Evolutionary conservation across 1,140 invertebrate genomes (phyloP).

Genomic region (Drosophila rufa): DNA sequence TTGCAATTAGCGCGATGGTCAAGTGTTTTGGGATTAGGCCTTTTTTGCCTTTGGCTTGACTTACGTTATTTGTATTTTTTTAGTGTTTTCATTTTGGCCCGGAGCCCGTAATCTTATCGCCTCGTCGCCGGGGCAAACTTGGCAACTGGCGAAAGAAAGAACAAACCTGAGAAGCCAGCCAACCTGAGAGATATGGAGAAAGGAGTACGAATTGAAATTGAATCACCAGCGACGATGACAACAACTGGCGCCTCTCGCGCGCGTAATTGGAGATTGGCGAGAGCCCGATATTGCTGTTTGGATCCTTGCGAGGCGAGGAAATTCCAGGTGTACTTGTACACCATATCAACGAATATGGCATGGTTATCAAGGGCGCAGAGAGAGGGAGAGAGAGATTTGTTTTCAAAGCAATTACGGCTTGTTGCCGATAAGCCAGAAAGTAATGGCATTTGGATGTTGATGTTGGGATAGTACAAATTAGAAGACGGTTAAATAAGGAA

Average conservation of each 20-base stretch:
- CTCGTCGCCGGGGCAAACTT: slow-evolving; percentile 12
- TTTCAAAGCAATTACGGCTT: slow-evolving; percentile 27
- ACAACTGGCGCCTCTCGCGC: slow-evolving; percentile 20
- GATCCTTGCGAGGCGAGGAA: slow-evolving; percentile 3
- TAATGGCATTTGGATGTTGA: slow-evolving; percentile 16
- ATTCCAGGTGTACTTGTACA: slow-evolving; percentile 10
- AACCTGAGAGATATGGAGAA: slow-evolving; percentile 5
- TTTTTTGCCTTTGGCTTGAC: not conserved
- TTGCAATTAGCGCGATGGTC: slow-evolving; percentile 11
- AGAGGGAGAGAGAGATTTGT: slow-evolving; percentile 7
- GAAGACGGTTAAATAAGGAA: not conserved
- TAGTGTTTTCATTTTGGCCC: slow-evolving; percentile 11
- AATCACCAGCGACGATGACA: slow-evolving; percentile 31
- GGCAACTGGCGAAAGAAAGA: slow-evolving; percentile 36
- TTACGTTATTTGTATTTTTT: not conserved
- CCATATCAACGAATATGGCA: slow-evolving; percentile 16
- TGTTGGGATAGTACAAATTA: slow-evolving; percentile 32
- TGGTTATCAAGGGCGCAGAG: slow-evolving; percentile 14
- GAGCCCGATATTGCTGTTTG: not conserved
- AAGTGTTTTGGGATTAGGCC: slow-evolving; percentile 1
- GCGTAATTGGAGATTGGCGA: slow-evolving; percentile 28
- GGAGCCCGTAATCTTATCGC: slow-evolving; percentile 47
- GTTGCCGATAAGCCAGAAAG: slow-evolving; percentile 29
- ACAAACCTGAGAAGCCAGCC: slow-evolving; percentile 4
- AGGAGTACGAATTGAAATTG: slow-evolving; percentile 25